Base-by-base conservation (phyloP, 2,888 invertebrate genomes). In the Ophion obscuratus region DNA sequence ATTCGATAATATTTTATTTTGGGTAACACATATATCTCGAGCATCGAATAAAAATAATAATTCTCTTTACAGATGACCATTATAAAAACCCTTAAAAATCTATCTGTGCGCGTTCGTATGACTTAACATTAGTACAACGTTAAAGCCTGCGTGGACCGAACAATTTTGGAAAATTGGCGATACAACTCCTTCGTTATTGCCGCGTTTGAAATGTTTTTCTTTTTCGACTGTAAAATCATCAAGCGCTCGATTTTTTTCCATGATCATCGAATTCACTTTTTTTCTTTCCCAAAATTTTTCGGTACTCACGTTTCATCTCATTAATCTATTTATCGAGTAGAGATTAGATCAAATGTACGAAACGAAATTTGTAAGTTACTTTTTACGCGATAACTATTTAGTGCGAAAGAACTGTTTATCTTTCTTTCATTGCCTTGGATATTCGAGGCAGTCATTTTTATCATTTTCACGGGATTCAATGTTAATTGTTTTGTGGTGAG, bases 31-130 rank as follows among this genome's bases (percentile, higher is more conserved):
- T 44, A n/a, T 57, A 17, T 9, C 4, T 40, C 36, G 47, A 64
- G 53, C n/a, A 36, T 4, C 36, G 36, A 61, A 80, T 47, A 36
- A 64, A 62, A 64, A 68, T 57, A 44, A 79, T 62, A 31, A 86
- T 83, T 87, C 82, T 84, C 75, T 80, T 79, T 84, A 88, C 87
- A 90, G 90, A 92, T 89, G 90, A 92, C 90, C 91, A 90, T 92
- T 91, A 91, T 91, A 92, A 91, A 90, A 91, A 91, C 90, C 88
- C 92, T 92, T 92, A 91, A 77, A 79, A 83, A 85, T 81, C 90
- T 92, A 92, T 76, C 83, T 90, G 90, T 93, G 93, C 92, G 93
- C 92, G 91, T 92, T 78, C 92, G 90, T 91, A 92, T 91, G 89
- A 89, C 92, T 91, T 91, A 92, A 88, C 76, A 88, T 90, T 92